These are phyloP conservation scores for Melanotaenia pygmaea DNA, from an alignment of 2,797 vertebrate genomes.

Conservation along the genomic window DNA sequence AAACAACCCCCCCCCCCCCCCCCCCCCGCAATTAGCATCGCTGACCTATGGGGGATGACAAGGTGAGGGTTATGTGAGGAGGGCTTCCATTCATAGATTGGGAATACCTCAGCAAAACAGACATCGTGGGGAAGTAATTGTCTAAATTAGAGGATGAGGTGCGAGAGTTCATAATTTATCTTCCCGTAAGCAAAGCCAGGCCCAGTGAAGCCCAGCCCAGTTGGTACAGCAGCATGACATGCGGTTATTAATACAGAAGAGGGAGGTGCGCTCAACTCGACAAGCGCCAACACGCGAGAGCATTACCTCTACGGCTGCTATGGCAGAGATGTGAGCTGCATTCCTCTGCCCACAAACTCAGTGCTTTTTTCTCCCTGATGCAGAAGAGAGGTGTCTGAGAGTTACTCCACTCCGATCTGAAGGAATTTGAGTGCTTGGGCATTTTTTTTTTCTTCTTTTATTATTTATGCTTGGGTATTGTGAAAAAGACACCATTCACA, in stretches of 20 bases:
- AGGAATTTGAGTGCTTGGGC: slow-evolving; percentile 41
- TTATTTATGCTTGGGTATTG: slow-evolving; percentile 11
- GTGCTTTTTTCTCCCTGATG: slow-evolving; percentile 49
- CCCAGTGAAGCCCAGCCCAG: slow-evolving; percentile 73
- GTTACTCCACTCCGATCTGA: slow-evolving; percentile 27
- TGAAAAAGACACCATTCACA: slow-evolving; percentile 12
- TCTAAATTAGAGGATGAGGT: slow-evolving; percentile 74
- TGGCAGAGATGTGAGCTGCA: slow-evolving; percentile 84
- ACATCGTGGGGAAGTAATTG: slow-evolving; percentile 64
- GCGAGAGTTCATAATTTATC: slow-evolving; percentile 72
- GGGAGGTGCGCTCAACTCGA: slow-evolving; percentile 76
- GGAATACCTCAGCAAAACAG: slow-evolving; percentile 63
- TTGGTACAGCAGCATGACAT: slow-evolving; percentile 75
- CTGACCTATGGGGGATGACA: slow-evolving; percentile 12
- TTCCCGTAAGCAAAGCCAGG: slow-evolving; percentile 73
- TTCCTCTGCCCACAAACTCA: slow-evolving; percentile 83
- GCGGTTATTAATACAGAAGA: slow-evolving; percentile 81
- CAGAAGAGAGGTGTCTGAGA: slow-evolving; percentile 54
- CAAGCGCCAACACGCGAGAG: slow-evolving; percentile 83
- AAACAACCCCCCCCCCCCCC: background rate
- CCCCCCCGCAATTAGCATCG: background rate
- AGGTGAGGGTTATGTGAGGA: slow-evolving; percentile 16
- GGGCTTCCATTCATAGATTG: slow-evolving; percentile 34
- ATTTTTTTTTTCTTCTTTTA: background rate
- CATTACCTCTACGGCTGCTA: slow-evolving; percentile 85